A percentile compares a stretch with the other conserved stretches of the same genome.
Evolutionary conservation across 2,113 vertebrate species (phyloP).

Genomic region (Phyllopteryx taeniolatus): DNA sequence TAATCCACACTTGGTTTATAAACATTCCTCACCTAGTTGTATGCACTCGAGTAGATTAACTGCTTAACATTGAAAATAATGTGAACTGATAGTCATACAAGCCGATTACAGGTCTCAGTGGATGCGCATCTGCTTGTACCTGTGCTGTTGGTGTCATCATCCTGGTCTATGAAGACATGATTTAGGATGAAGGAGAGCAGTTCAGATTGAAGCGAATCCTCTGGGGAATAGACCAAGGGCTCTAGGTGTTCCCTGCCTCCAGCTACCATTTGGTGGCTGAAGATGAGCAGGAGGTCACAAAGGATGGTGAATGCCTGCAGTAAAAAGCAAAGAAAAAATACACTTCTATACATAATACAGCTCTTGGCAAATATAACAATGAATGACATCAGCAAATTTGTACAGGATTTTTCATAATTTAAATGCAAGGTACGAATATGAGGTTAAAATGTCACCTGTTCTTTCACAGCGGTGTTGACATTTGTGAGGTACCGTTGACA

Average conservation of each 20-base stretch:
- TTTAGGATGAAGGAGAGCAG: slow-evolving; percentile 96
- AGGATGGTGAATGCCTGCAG: slow-evolving; percentile 95
- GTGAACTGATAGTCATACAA: background rate
- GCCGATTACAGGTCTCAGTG: background rate
- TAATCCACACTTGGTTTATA: too few relatives aligned
- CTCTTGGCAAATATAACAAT: slow-evolving; percentile 1
- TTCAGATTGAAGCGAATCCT: slow-evolving; percentile 92
- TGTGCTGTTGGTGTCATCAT: slow-evolving; percentile 92
- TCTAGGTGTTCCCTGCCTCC: slow-evolving; percentile 93
- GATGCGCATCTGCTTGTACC: slow-evolving; percentile 63
- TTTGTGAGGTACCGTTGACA: slow-evolving; percentile 98
- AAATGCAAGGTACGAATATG: background rate
- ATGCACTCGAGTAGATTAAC: too few relatives aligned
- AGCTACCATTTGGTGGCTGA: slow-evolving; percentile 98
- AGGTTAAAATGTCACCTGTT: slow-evolving; percentile 79
- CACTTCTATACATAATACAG: background rate
- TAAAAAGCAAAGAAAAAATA: background rate
- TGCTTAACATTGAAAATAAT: background rate
- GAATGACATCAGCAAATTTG: background rate
- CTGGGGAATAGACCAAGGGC: slow-evolving; percentile 91
- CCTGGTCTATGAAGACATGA: slow-evolving; percentile 98
- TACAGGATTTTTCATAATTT: background rate
- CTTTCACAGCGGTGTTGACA: slow-evolving; percentile 96
- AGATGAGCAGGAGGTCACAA: slow-evolving; percentile 96
- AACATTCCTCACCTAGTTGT: too few relatives aligned